Conservation (phyloP, 2,113 vertebrate species). For the Cottus gobio region DNA sequence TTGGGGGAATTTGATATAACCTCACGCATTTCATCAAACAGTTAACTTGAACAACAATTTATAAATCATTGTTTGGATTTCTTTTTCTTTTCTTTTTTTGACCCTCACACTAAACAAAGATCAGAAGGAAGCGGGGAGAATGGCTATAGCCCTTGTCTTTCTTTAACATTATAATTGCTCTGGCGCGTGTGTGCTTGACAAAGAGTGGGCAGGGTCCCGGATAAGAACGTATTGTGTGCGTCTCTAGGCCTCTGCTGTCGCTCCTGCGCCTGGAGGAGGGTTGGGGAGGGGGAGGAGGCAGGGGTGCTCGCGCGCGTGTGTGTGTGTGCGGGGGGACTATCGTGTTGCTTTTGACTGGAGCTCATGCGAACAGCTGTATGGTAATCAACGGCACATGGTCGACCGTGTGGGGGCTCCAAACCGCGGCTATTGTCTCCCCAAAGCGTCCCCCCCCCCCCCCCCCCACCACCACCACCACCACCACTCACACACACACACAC, state of each 20-base stretch:
- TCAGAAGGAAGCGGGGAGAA: slow-evolving; percentile 55
- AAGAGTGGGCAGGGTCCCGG: slow-evolving; percentile 50
- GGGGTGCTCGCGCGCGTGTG: not conserved
- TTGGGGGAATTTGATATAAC: no score
- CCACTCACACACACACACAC: not conserved
- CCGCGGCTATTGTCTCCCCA: slow-evolving; percentile 65
- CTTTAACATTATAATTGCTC: slow-evolving; percentile 70
- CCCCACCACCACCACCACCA: no score
- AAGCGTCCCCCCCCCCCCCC: slow-evolving; percentile 42
- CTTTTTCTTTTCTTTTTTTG: not conserved
- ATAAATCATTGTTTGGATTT: slow-evolving; percentile 19
- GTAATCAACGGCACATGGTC: slow-evolving; percentile 82
- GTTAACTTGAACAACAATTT: not conserved
- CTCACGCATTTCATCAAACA: slow-evolving; percentile 1
- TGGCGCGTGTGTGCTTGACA: slow-evolving; percentile 73
- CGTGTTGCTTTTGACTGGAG: slow-evolving; percentile 76
- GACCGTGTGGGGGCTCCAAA: slow-evolving; percentile 55
- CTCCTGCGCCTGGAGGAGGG: slow-evolving; percentile 3
- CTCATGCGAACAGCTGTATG: slow-evolving; percentile 86
- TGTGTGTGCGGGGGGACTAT: slow-evolving; percentile 43
- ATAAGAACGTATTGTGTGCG: slow-evolving; percentile 44
- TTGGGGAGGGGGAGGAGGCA: not conserved
- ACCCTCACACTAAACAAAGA: slow-evolving; percentile 32
- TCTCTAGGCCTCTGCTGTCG: slow-evolving; percentile 33
- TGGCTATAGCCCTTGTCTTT: slow-evolving; percentile 28